Evolutionary conservation across 2,797 vertebrate species (phyloP), one percentile per base, ranked within the genome.

Genomic region (Tapirus indicus): DNA sequence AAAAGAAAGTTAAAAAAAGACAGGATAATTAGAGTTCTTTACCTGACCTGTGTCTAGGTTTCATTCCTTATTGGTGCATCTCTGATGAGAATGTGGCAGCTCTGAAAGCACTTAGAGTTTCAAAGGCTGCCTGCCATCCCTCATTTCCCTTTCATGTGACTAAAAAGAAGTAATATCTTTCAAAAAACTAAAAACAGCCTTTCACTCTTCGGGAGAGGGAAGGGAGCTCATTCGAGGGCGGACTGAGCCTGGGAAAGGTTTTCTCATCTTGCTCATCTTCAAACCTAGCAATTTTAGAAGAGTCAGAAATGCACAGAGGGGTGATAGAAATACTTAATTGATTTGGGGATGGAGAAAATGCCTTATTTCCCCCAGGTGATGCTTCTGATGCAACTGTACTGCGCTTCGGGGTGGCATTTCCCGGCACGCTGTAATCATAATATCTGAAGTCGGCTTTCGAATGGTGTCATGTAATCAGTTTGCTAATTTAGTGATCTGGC

Each of bases 401-500:
- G 85, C 17, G 0, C 88, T 38, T 7, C 0, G 10, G 74, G 91
- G 75, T 1, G 2, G 64, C 32, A 0, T 38, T 72, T 68, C 2
- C 21, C 4, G 49, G 62, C 6, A 0, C 1, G 4, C 75, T 35
- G 32, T 68, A 18, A 35, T 69, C 27, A 10, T 9, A 11, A 14
- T 8, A 13, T 47, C 88, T 52, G 29, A 83, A 35, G 41, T 1
- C 27, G 75, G 44, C 32, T 54, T 88, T 12, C 0, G 44, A 60
- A 23, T 0, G 0, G 12, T 1, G 35, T 44, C 32, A 23, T 78
- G 82, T 86, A 64, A 80, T 82, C 96, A 16, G 78, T 32, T 25
- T 89, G 86, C 94, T 58, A 18, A 87, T 71, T 64, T 29, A 29
- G 78, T 2, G 47, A 86, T 49, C 74, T 71, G 78, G 95, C 66